Evolutionary conservation across 2,888 invertebrate genomes (phyloP).

Genomic region (Agrochola macilenta): DNA sequence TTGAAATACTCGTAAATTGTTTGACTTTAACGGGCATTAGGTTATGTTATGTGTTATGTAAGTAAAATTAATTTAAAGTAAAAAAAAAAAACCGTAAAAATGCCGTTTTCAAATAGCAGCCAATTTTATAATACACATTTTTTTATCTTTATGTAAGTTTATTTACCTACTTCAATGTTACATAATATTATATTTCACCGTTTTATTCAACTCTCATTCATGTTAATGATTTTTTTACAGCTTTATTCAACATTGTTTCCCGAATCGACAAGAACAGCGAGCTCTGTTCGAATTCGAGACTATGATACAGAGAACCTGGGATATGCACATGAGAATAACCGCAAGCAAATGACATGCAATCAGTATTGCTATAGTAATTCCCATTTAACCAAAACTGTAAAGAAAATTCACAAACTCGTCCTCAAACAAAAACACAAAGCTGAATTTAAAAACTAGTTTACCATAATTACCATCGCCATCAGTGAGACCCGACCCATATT

Average conservation of each 20-base stretch:
- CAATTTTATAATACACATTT: background rate
- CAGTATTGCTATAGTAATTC: background rate
- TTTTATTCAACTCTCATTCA: background rate
- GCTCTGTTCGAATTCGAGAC: background rate
- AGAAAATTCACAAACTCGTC: background rate
- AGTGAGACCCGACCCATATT: slow-evolving; percentile 44
- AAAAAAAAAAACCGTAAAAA: too few relatives aligned
- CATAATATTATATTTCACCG: background rate
- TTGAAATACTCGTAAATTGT: too few relatives aligned
- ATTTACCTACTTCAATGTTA: background rate
- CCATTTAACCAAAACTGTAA: slow-evolving; percentile 2
- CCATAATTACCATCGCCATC: slow-evolving; percentile 33
- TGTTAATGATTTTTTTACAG: background rate
- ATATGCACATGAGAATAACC: background rate
- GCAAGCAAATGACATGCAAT: background rate
- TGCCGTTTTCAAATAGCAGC: background rate
- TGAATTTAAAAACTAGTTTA: slow-evolving; percentile 36
- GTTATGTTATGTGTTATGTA: too few relatives aligned
- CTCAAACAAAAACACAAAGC: slow-evolving; percentile 20
- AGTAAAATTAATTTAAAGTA: too few relatives aligned
- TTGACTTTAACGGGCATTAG: too few relatives aligned
- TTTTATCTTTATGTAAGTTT: too few relatives aligned
- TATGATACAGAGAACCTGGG: background rate
- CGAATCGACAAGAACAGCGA: too few relatives aligned
- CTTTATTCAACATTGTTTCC: background rate